These are phyloP conservation scores for Rallus crepitans DNA, from an alignment of 2,797 vertebrate genomes.

Conservation along the genomic window DNA sequence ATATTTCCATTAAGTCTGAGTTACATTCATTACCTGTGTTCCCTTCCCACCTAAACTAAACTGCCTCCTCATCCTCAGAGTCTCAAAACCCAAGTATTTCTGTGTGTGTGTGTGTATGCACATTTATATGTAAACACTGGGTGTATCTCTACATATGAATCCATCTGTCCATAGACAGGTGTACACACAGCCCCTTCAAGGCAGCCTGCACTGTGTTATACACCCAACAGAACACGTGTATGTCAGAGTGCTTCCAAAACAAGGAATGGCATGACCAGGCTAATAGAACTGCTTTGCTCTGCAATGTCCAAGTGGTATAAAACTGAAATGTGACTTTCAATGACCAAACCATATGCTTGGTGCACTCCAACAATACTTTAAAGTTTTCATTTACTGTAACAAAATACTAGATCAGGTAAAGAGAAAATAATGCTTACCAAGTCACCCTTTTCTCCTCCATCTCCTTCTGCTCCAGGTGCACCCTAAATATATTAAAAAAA, in stretches of 20 bases:
- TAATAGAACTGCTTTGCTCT: neutral
- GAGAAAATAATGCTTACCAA: constrained; percentile 78
- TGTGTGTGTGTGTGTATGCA: neutral
- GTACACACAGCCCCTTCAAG: neutral
- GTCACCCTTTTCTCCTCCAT: constrained; percentile 91
- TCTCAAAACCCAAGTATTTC: neutral
- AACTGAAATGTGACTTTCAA: neutral
- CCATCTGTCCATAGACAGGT: too few species aligned
- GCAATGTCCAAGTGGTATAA: neutral
- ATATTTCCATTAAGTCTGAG: neutral
- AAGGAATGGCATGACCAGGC: neutral
- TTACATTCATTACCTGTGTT: neutral
- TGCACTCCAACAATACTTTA: neutral
- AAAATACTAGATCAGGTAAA: neutral
- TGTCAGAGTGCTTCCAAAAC: neutral
- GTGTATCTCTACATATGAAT: neutral
- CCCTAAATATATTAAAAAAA: constrained; percentile 82
- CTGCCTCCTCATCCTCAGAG: neutral
- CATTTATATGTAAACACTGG: neutral
- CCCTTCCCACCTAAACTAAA: neutral
- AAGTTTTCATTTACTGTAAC: neutral
- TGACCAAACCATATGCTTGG: neutral
- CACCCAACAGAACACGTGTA: fast-evolving
- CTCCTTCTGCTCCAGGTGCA: constrained; percentile 91
- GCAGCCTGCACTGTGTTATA: neutral